Percentiles rank a stretch among this genome's conserved stretches.
These are phyloP conservation scores for Platysteira castanea DNA, from an alignment of 2,113 vertebrate genomes.

Conservation along the genomic window DNA sequence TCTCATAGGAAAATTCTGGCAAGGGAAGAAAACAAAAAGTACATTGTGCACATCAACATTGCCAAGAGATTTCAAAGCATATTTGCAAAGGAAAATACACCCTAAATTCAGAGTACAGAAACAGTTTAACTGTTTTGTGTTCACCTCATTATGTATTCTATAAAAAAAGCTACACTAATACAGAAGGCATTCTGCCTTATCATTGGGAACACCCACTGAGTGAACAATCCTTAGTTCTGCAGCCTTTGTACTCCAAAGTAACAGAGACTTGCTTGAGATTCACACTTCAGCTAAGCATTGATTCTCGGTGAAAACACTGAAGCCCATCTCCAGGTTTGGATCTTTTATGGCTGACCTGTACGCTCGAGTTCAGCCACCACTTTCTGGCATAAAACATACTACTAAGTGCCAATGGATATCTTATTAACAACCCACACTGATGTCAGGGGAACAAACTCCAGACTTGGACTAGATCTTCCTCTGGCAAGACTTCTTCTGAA, in stretches of 20 bases:
- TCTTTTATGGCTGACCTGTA: neutral
- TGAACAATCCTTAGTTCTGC: neutral
- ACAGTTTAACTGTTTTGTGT: neutral
- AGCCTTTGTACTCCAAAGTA: neutral
- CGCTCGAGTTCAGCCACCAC: neutral
- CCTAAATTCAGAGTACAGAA: neutral
- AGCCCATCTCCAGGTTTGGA: neutral
- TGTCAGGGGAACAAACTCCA: neutral
- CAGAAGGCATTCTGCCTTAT: neutral
- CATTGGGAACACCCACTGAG: neutral
- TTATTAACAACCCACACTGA: neutral
- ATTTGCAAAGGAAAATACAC: neutral
- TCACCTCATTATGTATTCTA: neutral
- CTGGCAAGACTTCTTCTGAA: neutral
- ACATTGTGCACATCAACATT: neutral
- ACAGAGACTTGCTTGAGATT: neutral
- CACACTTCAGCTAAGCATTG: neutral
- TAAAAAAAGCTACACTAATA: neutral
- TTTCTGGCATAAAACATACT: neutral
- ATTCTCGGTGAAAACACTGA: neutral
- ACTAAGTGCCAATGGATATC: neutral
- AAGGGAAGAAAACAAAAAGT: slow-evolving; percentile 22
- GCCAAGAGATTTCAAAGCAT: neutral
- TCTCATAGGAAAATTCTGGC: slow-evolving; percentile 83
- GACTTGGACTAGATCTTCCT: neutral